Base-by-base conservation (phyloP, 2,113 vertebrate genomes). In the Menura novaehollandiae region DNA sequence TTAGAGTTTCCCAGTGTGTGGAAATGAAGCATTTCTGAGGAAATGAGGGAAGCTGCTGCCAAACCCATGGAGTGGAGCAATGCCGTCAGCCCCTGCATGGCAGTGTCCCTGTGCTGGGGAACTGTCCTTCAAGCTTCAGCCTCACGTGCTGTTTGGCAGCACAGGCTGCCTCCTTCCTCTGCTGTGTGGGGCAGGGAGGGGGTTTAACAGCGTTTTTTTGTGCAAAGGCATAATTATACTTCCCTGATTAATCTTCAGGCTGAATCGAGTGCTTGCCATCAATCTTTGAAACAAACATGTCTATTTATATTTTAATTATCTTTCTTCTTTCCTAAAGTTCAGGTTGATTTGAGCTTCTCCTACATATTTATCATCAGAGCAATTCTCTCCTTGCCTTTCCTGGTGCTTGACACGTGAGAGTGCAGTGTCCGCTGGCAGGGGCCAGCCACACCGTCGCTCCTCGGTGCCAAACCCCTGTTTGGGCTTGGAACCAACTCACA, bases 231-330 rank as follows among this genome's bases (percentile, higher is more conserved):
- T 98, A 98, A 98, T 98, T 97, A 97, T 51, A 56, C 71, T 71
- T 95, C 97, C 85, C 95, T 98, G 98, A 98, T 98, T 98, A 97
- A 97, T 98, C 97, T 96, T 92, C 97, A 96, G 97, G 85, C 95
- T 95, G 97, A 93, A 95, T 74, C 62, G 51, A 96, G 96, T 69
- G 84, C 97, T 91, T 94, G 91, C 94, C 91, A 91, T 96, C 97
- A 97, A 97, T 97, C 97, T 97, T 94, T 86, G 97, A 96, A 98
- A 98, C 98, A 98, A 98, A 98, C 97, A 96, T 69, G 95, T 98
- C 97, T 98, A 96, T 98, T 98, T 98, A 97, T 98, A 98, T 98
- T 98, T 97, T 97, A 97, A 98, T 97, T 97, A 94, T 96, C 96
- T 98, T 95, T 96, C 96, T 88, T 93, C 90, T 95, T 93, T 62